Evolutionary conservation across 2,888 invertebrate genomes (phyloP).

Genomic region (Dioctria linearis): DNA sequence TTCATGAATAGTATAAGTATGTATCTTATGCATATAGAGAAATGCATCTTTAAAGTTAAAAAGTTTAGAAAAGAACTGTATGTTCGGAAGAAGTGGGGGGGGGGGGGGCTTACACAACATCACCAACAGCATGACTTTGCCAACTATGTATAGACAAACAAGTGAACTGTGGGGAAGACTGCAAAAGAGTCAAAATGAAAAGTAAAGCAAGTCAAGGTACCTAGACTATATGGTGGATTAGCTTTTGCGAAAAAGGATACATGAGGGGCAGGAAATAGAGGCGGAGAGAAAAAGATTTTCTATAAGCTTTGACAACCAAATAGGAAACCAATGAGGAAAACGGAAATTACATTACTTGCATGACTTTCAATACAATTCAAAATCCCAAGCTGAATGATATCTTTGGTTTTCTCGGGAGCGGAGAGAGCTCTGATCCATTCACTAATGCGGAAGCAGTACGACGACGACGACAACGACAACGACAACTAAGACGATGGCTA

Average conservation of each 20-base stretch:
- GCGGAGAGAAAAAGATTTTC: conserved; percentile 56
- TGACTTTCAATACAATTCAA: conserved; percentile 55
- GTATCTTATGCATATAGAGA: no score
- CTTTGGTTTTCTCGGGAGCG: conserved; percentile 5
- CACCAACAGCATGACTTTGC: not conserved
- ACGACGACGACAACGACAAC: no score
- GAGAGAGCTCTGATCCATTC: conserved; percentile 1
- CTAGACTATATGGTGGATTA: not conserved
- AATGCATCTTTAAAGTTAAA: no score
- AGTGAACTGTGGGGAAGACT: not conserved
- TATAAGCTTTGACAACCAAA: conserved; percentile 55
- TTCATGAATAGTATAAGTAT: no score
- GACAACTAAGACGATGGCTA: no score
- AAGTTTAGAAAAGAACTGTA: no score
- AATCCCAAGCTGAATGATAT: conserved; percentile 54
- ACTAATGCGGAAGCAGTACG: not conserved
- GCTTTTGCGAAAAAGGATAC: conserved; percentile 46
- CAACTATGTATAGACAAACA: not conserved
- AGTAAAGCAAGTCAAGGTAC: not conserved
- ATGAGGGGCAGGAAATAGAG: conserved; percentile 58
- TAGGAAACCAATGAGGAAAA: conserved; percentile 58
- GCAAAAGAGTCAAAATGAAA: not conserved
- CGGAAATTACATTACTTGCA: conserved; percentile 56
- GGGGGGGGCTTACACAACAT: not conserved
- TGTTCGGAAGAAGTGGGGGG: no score